Percentiles rank a stretch among this genome's conserved stretches.
phyloP scores from a whole-genome alignment of 92 coral and sea anemone genomes.

The Meandrina meandrites region DNA sequence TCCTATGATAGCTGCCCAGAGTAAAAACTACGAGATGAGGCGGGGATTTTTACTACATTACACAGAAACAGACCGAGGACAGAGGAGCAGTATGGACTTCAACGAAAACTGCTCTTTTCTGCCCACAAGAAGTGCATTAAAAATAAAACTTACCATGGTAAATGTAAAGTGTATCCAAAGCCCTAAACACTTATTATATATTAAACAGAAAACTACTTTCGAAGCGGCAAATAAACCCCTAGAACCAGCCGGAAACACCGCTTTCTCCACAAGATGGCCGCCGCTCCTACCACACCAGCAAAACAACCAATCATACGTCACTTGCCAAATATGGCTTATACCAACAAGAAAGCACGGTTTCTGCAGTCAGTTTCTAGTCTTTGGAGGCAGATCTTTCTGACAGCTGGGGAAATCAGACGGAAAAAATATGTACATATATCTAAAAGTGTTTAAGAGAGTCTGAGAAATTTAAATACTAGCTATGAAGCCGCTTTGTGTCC shows the following conservation, averaged over 20 bases:
- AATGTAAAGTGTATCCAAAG: conserved; percentile 41
- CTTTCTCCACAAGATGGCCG: conserved; percentile 91
- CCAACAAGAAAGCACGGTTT: conserved; percentile 30
- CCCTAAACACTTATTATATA: conserved; percentile 33
- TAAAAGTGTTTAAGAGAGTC: background rate
- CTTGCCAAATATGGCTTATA: conserved; percentile 74
- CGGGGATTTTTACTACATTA: background rate
- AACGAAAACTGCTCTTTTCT: conserved; percentile 68
- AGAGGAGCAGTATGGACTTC: conserved; percentile 40
- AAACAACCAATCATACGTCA: conserved; percentile 70
- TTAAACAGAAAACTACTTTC: conserved; percentile 24
- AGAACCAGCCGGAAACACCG: conserved; percentile 85
- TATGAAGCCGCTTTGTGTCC: background rate
- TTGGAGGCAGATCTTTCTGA: background rate
- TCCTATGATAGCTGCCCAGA: background rate
- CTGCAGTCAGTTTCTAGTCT: background rate
- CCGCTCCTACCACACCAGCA: conserved; percentile 70
- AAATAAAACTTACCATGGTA: conserved; percentile 76
- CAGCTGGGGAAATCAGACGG: background rate
- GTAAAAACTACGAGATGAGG: background rate
- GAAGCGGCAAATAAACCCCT: conserved; percentile 49
- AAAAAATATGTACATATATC: background rate
- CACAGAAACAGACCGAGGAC: background rate
- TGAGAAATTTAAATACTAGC: background rate
- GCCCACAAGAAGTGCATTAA: conserved; percentile 20